A percentile compares a stretch with the other conserved stretches of the same genome.
Evolutionary conservation across 2,888 invertebrate genomes (phyloP).

Genomic region (Amblyteles armatorius): DNA sequence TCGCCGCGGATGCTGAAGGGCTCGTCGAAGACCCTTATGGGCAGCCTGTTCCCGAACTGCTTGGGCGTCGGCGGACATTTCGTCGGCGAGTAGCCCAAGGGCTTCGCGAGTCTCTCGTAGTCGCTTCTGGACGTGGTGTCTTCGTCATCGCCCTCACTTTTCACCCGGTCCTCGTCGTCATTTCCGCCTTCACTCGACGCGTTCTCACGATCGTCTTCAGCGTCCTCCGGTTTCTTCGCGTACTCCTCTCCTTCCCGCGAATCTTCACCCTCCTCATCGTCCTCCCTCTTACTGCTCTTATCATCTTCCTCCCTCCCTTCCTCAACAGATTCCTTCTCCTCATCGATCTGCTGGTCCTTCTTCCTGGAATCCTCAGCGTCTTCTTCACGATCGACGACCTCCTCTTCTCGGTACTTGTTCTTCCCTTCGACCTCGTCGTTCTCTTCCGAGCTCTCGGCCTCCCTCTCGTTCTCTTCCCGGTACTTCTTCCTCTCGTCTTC

Average conservation of each 20-base stretch:
- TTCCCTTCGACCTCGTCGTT: constrained; percentile 50
- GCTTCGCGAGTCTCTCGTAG: constrained; percentile 39
- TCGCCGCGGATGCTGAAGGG: constrained; percentile 65
- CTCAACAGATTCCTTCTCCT: constrained; percentile 20
- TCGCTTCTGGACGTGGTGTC: constrained; percentile 62
- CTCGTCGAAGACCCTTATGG: constrained; percentile 65
- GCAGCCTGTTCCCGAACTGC: constrained; percentile 60
- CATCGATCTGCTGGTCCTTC: background rate
- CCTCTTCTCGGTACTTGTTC: constrained; percentile 48
- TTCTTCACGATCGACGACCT: constrained; percentile 32
- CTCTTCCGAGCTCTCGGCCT: constrained; percentile 70
- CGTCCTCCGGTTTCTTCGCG: constrained; percentile 35
- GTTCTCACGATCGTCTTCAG: constrained; percentile 52
- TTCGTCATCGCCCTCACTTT: constrained; percentile 66
- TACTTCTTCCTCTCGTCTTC: constrained; percentile 33
- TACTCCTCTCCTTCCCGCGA: constrained; percentile 38
- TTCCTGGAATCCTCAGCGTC: constrained; percentile 52
- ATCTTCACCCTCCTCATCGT: constrained; percentile 48
- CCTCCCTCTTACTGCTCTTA: constrained; percentile 25
- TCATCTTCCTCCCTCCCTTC: background rate
- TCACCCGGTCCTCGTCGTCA: constrained; percentile 36
- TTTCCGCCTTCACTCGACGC: constrained; percentile 26
- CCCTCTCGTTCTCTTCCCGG: constrained; percentile 71
- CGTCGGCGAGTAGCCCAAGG: constrained; percentile 6
- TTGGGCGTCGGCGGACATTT: background rate